phyloP scores from a whole-genome alignment of 2,113 vertebrate species.

The Salvator merianae region DNA sequence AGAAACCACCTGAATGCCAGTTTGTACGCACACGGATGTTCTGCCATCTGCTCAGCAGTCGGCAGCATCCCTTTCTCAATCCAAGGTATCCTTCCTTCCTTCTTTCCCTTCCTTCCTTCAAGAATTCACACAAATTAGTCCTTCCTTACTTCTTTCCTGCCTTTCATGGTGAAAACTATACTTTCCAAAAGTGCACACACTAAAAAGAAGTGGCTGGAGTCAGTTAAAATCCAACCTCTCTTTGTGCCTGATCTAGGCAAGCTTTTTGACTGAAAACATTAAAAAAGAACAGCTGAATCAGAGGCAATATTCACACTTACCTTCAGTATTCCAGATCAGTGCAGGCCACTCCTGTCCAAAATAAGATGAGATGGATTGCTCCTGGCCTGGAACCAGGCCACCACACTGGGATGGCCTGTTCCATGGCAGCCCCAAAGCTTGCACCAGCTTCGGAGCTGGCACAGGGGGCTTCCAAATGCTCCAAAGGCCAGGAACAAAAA shows the following conservation, averaged over 20 bases:
- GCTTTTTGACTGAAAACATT: neutral
- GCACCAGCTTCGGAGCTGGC: no score
- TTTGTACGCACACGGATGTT: neutral
- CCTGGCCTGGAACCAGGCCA: no score
- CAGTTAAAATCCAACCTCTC: neutral
- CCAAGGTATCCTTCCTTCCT: neutral
- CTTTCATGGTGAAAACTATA: neutral
- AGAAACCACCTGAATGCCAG: rapidly evolving
- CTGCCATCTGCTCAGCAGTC: rapidly evolving
- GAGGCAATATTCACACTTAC: no score
- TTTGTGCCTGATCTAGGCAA: neutral
- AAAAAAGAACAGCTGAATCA: neutral
- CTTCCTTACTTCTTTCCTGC: neutral
- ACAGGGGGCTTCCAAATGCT: no score
- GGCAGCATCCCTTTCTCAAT: neutral
- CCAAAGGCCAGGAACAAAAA: no score
- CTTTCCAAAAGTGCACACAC: neutral
- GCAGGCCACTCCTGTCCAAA: no score
- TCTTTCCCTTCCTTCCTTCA: no score
- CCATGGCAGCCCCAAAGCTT: no score
- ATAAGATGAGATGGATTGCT: no score
- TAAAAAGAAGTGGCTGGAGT: neutral
- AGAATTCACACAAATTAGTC: neutral
- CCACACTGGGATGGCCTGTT: no score
- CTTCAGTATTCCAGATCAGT: no score